phyloP scores from a whole-genome alignment of 2,113 vertebrate genomes.

The Melospiza georgiana region DNA sequence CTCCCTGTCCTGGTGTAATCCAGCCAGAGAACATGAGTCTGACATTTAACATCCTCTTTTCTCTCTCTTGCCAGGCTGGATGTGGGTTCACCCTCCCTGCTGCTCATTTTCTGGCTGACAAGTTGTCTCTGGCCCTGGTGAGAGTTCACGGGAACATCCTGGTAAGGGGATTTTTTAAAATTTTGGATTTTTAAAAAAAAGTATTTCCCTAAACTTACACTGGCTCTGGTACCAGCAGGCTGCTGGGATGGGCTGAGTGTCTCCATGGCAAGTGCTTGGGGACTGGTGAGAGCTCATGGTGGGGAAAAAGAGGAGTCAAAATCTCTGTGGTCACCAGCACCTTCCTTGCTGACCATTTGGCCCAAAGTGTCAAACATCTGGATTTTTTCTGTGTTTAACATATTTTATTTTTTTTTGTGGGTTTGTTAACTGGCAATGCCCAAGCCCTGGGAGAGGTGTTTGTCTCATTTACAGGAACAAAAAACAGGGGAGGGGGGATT shows the following conservation, averaged over 20 bases:
- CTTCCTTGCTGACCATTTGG: not conserved
- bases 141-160: not conserved
- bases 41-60: not conserved
- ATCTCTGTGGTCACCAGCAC: not conserved
- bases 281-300: rapidly evolving
- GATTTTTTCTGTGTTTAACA: not conserved
- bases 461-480: not conserved
- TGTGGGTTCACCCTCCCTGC: rapidly evolving
- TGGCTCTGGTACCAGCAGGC: rapidly evolving
- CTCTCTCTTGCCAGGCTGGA: not conserved
- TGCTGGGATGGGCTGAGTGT: rapidly evolving
- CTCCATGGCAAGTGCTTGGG: not conserved
- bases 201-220: not conserved
- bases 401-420: no score
- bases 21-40: rapidly evolving
- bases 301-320: not conserved
- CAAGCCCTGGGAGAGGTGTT: not conserved
- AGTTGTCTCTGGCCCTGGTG: not conserved
- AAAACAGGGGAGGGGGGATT: not conserved
- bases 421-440: not conserved
- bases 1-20: not conserved
- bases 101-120: rapidly evolving
- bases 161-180: not conserved
- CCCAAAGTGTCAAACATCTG: not conserved
- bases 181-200: rapidly evolving